phyloP scores from a whole-genome alignment of 2,888 invertebrate species.

The Coelopa pilipes region DNA sequence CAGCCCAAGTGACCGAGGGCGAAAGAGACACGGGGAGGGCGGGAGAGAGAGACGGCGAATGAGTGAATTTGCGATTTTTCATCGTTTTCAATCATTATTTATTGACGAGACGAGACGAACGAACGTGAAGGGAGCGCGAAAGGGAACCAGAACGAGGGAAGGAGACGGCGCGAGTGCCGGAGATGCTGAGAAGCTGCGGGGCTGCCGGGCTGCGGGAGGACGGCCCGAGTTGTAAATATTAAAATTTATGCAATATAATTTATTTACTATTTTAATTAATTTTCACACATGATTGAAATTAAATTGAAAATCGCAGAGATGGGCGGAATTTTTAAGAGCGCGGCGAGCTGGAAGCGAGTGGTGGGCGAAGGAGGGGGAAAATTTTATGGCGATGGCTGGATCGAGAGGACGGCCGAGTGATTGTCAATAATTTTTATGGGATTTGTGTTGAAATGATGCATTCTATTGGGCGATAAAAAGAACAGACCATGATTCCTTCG shows the following conservation, averaged over 20 bases:
- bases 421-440: slow-evolving; percentile 20
- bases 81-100: slow-evolving; percentile 27
- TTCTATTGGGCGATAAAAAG: too few relatives aligned
- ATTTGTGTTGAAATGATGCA: not conserved
- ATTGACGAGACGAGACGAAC: slow-evolving; percentile 12
- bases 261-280: slow-evolving; percentile 62
- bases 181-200: slow-evolving; percentile 5
- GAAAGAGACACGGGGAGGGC: not conserved
- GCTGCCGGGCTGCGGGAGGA: too few relatives aligned
- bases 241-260: slow-evolving; percentile 57
- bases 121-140: not conserved
- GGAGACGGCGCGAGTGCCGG: not conserved
- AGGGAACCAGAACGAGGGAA: not conserved
- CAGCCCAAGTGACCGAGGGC: not conserved
- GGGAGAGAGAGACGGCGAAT: slow-evolving; percentile 40
- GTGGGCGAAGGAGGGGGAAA: not conserved
- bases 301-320: slow-evolving; percentile 47
- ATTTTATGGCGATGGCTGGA: slow-evolving; percentile 11
- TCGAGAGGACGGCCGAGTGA: not conserved
- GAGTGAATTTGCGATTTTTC: not conserved
- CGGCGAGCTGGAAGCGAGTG: not conserved
- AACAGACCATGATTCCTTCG: too few relatives aligned
- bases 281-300: slow-evolving; percentile 60
- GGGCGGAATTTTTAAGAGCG: not conserved
- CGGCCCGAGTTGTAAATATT: slow-evolving; percentile 36